Evolutionary conservation across 2,797 vertebrate species (phyloP).

Genomic region (Ptychadena robeensis): DNA sequence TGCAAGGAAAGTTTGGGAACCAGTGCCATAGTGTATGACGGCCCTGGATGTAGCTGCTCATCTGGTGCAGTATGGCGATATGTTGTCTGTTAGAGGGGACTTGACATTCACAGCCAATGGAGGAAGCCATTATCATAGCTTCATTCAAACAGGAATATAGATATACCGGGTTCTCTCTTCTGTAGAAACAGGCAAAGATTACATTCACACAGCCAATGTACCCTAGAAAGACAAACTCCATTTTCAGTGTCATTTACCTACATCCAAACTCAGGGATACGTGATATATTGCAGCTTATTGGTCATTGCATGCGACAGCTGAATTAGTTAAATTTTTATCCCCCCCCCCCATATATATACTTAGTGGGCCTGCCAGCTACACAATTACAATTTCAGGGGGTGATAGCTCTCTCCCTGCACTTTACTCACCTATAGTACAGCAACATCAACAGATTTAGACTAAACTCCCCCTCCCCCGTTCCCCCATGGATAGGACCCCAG

Average conservation of each 20-base stretch:
- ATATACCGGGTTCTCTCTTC: neutral
- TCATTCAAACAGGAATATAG: neutral
- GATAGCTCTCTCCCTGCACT: too few relatives aligned
- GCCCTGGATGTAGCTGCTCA: neutral
- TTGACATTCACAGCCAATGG: neutral
- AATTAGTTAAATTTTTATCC: neutral
- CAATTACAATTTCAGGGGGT: neutral
- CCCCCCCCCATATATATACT: too few relatives aligned
- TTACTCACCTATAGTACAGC: neutral
- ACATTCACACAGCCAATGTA: neutral
- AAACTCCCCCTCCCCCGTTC: too few relatives aligned
- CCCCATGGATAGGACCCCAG: too few relatives aligned
- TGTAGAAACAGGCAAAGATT: neutral
- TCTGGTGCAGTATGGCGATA: slow-evolving; percentile 42
- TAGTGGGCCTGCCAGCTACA: neutral
- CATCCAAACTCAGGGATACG: neutral
- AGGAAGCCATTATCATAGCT: neutral
- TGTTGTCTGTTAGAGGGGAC: slow-evolving; percentile 5
- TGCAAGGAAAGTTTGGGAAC: too few relatives aligned
- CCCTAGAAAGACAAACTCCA: too few relatives aligned
- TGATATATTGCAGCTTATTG: neutral
- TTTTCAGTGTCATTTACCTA: neutral
- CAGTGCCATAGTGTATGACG: neutral
- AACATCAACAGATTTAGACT: neutral
- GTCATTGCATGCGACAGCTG: neutral